These are phyloP conservation scores for Tanypteryx hageni DNA, from an alignment of 2,888 invertebrate genomes.

Conservation along the genomic window DNA sequence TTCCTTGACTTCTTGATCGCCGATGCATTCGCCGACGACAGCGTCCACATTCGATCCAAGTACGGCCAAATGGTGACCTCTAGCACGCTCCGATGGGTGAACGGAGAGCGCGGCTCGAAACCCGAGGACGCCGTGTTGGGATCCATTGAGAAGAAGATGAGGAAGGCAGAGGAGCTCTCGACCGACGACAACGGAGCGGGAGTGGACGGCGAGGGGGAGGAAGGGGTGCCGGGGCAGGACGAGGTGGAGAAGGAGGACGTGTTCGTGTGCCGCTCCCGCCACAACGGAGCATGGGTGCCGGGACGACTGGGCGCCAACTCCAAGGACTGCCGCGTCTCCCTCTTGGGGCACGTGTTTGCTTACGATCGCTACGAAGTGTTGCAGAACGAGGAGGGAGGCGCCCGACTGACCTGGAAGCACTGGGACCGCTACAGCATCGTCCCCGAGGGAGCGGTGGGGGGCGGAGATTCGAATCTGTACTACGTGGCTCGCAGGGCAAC, in stretches of 20 bases:
- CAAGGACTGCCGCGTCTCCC: slow-evolving; percentile 69
- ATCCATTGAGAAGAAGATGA: slow-evolving; percentile 72
- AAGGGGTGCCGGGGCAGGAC: slow-evolving; percentile 70
- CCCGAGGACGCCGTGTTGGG: slow-evolving; percentile 84
- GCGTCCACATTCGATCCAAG: slow-evolving; percentile 74
- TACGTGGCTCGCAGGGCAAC: slow-evolving; percentile 62
- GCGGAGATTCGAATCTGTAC: slow-evolving; percentile 74
- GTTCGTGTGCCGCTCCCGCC: slow-evolving; percentile 85
- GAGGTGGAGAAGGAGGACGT: slow-evolving; percentile 74
- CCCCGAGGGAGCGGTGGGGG: slow-evolving; percentile 83
- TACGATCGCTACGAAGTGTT: slow-evolving; percentile 81
- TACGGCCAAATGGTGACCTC: slow-evolving; percentile 86
- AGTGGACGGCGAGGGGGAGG: slow-evolving; percentile 68
- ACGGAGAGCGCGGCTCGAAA: slow-evolving; percentile 76
- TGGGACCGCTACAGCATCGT: slow-evolving; percentile 83
- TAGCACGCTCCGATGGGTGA: slow-evolving; percentile 87
- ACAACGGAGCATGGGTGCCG: slow-evolving; percentile 85
- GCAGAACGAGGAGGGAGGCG: slow-evolving; percentile 87
- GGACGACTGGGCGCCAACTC: slow-evolving; percentile 81
- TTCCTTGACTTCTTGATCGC: slow-evolving; percentile 66
- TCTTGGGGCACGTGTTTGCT: slow-evolving; percentile 69
- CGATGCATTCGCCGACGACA: slow-evolving; percentile 71
- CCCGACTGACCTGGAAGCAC: slow-evolving; percentile 85
- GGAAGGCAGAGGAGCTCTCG: neutral
- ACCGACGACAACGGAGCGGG: slow-evolving; percentile 68